phyloP scores from a whole-genome alignment of 2,113 vertebrate genomes.

The Blennius ocellaris region DNA sequence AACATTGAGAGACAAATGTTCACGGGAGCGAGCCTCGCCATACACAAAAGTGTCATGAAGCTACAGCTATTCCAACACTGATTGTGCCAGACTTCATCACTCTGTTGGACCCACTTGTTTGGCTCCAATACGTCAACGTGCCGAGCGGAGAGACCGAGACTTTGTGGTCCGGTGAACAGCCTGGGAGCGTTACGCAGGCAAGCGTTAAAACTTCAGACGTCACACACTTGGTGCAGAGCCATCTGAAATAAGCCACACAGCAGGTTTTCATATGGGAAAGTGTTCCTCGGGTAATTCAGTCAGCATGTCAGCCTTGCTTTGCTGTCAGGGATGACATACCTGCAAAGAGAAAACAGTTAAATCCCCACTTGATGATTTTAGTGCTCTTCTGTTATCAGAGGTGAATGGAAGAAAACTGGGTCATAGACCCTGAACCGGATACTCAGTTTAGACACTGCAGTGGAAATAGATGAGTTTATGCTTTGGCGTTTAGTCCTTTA shows the following conservation, averaged over 20 bases:
- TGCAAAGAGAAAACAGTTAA: not conserved
- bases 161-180: not conserved
- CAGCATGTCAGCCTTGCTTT: not conserved
- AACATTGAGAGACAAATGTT: too few relatives aligned
- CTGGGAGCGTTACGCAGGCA: not conserved
- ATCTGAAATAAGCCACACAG: not conserved
- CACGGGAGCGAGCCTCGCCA: too few relatives aligned
- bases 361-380: not conserved
- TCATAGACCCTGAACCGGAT: not conserved
- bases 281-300: not conserved
- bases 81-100: too few relatives aligned
- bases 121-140: too few relatives aligned
- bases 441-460: not conserved
- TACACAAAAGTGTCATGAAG: not conserved
- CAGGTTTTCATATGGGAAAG: not conserved
- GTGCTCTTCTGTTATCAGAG: not conserved
- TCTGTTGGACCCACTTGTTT: too few relatives aligned
- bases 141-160: too few relatives aligned
- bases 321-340: not conserved
- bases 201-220: not conserved
- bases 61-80: too few relatives aligned
- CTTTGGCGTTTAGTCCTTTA: not conserved
- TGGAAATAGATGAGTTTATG: not conserved
- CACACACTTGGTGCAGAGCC: not conserved
- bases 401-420: not conserved